A percentile compares a stretch with the other conserved stretches of the same genome.
These are phyloP conservation scores for Drosophila formosana DNA, from an alignment of 2,888 invertebrate species.

Conservation along the genomic window DNA sequence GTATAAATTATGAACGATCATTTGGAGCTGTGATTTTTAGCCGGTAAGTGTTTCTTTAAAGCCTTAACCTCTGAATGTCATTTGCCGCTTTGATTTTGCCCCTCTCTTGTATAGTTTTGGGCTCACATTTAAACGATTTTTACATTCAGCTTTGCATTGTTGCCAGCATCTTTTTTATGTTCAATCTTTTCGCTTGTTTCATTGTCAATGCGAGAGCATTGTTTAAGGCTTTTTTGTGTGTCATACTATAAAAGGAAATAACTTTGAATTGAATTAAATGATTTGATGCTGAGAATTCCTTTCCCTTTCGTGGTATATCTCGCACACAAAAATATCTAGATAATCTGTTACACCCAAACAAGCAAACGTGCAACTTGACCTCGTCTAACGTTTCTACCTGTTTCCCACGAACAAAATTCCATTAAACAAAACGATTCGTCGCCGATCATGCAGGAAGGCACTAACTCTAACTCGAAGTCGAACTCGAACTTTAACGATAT, in stretches of 20 bases:
- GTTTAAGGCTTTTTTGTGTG: slow-evolving; percentile 26
- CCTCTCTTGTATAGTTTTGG: slow-evolving; percentile 36
- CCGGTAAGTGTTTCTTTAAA: slow-evolving; percentile 48
- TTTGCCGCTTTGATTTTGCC: slow-evolving; percentile 29
- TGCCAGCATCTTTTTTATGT: slow-evolving; percentile 53
- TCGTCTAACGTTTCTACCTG: slow-evolving; percentile 23
- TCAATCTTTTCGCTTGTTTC: slow-evolving; percentile 43
- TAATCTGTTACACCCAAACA: slow-evolving; percentile 30
- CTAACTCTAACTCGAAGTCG: not conserved
- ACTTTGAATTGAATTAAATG: slow-evolving; percentile 37
- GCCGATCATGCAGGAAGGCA: slow-evolving; percentile 33
- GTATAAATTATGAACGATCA: slow-evolving; percentile 69
- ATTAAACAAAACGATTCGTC: slow-evolving; percentile 34
- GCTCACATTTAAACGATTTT: slow-evolving; percentile 47
- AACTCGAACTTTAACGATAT: slow-evolving; percentile 26
- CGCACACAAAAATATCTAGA: slow-evolving; percentile 28
- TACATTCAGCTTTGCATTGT: slow-evolving; percentile 61
- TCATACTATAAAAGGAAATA: slow-evolving; percentile 46
- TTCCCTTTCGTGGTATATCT: slow-evolving; percentile 41
- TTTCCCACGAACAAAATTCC: slow-evolving; percentile 49
- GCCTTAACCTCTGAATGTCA: slow-evolving; percentile 55
- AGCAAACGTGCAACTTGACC: slow-evolving; percentile 33
- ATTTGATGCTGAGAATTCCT: slow-evolving; percentile 43
- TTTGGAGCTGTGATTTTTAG: slow-evolving; percentile 20
- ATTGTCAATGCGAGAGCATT: slow-evolving; percentile 43